Percentiles rank a stretch among this genome's conserved stretches.
phyloP scores from a whole-genome alignment of 1,140 invertebrate species.

The Heliconius nattereri region DNA sequence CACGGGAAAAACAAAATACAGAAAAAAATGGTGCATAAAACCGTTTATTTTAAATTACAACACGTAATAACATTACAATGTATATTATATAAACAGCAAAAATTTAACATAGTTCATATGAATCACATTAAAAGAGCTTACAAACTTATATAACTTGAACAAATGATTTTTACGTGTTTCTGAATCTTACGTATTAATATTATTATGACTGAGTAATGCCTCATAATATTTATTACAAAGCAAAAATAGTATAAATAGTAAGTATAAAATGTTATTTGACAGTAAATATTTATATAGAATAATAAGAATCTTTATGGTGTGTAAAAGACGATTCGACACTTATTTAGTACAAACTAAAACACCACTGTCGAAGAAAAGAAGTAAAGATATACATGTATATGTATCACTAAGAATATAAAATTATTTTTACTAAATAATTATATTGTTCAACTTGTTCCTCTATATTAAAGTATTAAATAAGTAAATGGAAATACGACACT shows the following conservation, averaged over 20 bases:
- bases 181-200: neutral
- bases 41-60: neutral
- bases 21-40: slow-evolving; percentile 5
- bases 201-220: neutral
- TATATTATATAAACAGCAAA: slow-evolving; percentile 3
- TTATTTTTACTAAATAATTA: neutral
- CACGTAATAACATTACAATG: slow-evolving; percentile 6
- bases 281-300: neutral
- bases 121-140: slow-evolving; percentile 9
- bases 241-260: neutral
- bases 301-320: neutral
- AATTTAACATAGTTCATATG: neutral
- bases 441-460: no score
- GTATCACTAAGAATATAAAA: neutral
- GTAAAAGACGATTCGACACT: no score
- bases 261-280: neutral
- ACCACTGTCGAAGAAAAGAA: no score
- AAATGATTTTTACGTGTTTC: neutral
- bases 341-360: no score
- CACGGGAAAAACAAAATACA: neutral
- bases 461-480: neutral
- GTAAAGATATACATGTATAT: no score
- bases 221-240: neutral
- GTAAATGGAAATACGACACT: neutral
- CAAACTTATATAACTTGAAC: neutral